phyloP scores from a whole-genome alignment of 2,113 vertebrate species.

The Buteo buteo region DNA sequence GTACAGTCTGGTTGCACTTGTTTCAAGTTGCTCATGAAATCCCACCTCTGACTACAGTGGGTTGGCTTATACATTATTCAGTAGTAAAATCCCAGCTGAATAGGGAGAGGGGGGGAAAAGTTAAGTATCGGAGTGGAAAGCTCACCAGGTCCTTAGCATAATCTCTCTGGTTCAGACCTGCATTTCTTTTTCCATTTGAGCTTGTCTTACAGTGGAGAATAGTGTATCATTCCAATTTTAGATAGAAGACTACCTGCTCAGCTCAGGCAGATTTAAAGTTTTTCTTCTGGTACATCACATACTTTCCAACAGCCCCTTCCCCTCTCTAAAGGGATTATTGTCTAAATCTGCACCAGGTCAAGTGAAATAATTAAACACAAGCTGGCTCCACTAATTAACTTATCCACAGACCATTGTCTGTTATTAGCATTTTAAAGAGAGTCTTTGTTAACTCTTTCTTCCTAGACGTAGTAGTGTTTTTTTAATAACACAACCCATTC shows the following conservation, averaged over 20 bases:
- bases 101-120: neutral
- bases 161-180: constrained; percentile 54
- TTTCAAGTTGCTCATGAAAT: constrained; percentile 48
- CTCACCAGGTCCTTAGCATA: constrained; percentile 63
- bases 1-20: constrained; percentile 26
- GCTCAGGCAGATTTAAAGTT: constrained; percentile 50
- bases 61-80: constrained; percentile 69
- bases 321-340: constrained; percentile 65
- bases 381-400: constrained; percentile 69
- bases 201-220: constrained; percentile 41
- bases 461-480: neutral
- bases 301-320: constrained; percentile 35
- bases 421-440: constrained; percentile 61
- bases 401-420: constrained; percentile 68
- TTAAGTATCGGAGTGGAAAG: constrained; percentile 51
- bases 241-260: constrained; percentile 37
- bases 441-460: constrained; percentile 49
- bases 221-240: constrained; percentile 49
- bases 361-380: constrained; percentile 72
- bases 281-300: constrained; percentile 41
- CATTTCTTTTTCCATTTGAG: constrained; percentile 49
- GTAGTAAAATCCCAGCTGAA: constrained; percentile 53
- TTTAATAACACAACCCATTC: neutral
- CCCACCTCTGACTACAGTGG: constrained; percentile 55
- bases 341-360: constrained; percentile 65